Percentiles rank a stretch among this genome's conserved stretches.
Conservation (phyloP, 2,113 vertebrate genomes). For the Passer montanus region DNA sequence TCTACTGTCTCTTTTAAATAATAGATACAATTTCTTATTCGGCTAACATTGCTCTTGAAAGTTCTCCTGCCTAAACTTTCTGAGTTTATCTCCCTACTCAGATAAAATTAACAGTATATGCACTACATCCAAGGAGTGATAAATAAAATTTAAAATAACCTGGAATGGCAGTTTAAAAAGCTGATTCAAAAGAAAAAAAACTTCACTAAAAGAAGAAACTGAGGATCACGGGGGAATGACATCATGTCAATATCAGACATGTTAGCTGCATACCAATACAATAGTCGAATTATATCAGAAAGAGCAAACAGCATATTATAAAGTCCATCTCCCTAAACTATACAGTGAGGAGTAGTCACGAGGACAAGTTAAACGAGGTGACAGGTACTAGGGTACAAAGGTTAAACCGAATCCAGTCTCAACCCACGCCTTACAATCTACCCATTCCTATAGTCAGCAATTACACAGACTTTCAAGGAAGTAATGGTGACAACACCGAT, state of each 20-base stretch:
- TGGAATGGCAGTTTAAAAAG: not conserved
- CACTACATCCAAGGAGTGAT: not conserved
- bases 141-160: not conserved
- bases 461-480: not conserved
- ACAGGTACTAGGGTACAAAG: not conserved
- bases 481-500: fast-evolving
- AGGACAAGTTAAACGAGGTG: not conserved
- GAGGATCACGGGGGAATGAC: fast-evolving
- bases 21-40: not conserved
- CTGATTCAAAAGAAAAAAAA: not conserved
- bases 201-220: not conserved
- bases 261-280: not conserved
- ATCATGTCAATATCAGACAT: not conserved
- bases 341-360: not conserved
- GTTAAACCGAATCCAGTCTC: not conserved
- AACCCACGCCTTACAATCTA: not conserved
- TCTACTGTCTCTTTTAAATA: not conserved
- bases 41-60: not conserved
- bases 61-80: not conserved
- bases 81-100: not conserved
- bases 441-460: not conserved
- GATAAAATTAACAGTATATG: not conserved
- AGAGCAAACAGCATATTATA: not conserved
- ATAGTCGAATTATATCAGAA: not conserved
- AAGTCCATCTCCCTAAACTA: not conserved